Evolutionary conservation across 2,797 vertebrate species (phyloP), one percentile per base, ranked within the genome.

Genomic region (Toxotes lorentzi): DNA sequence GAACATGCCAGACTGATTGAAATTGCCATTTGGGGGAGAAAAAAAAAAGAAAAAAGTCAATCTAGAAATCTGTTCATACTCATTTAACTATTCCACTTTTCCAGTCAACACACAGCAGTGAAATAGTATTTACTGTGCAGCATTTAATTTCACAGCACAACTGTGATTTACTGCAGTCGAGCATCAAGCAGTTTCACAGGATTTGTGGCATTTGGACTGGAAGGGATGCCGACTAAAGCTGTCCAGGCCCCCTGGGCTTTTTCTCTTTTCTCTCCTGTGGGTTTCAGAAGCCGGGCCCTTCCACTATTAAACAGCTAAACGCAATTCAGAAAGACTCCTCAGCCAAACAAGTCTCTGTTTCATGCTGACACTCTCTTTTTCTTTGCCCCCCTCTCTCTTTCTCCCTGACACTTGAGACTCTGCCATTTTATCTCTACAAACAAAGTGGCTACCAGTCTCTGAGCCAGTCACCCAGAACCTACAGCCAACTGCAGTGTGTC

Each of bases 401-500:
- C 54, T 65, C 54, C 27, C 69, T 69, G 72, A 73, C 76, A 70
- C 76, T 61, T 43, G 50, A 72, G 34, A 23, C 19, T 58, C 61
- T 76, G 43, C 38, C 17, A 12, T 71, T 73, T 59, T 70, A 60
- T 77, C 73, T 60, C 72, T 70, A 61, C 59, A 76, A 68, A 69
- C 61, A 81, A 68, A 77, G 76, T 78, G 66, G 76, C 73, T 57
- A 63, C 54, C 27, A 64, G 45, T 70, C 77, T 69, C 27, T n/a
- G 30, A 78, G 65, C 78, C 83, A 73, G 43, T 78, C 76, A 85
- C 48, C 82, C 66, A 60, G 66, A 84, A 79, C 67, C 27, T 54
- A 51, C 23, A 69, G 67, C 71, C 86, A 70, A 53, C 76, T 67
- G 69, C 43, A 58, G 66, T 34, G 63, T 76, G 64, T 79, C 78